Evolutionary conservation across 2,113 vertebrate genomes (phyloP), one percentile per base, ranked within the genome.

Genomic region (Carassius gibelio): DNA sequence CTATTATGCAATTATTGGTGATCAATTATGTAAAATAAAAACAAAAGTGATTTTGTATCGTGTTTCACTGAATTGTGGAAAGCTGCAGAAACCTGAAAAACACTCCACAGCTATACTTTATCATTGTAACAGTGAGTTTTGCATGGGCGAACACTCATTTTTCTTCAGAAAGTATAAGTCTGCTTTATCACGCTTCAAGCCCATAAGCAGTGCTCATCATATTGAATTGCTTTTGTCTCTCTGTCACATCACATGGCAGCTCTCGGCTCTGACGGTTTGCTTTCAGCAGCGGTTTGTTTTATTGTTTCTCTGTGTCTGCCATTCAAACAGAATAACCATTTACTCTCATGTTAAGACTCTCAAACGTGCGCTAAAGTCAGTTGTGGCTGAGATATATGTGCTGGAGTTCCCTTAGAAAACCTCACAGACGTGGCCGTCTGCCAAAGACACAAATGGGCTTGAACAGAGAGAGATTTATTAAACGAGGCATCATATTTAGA

Each of bases 381-480:
- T 26, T 55, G 86, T 36, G 61, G 66, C 14, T 13, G 36, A 85
- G 74, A 85, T 42, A 55, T 82, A 72, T 64, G 75, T 82, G 57
- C n/a, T 9, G 57, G 57, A 59, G 69, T 61, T 85, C 26, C 50
- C 64, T 71, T 30, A 82, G 83, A 71, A 82, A 88, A 59, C 80
- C 84, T 85, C 68, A 72, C 84, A 75, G 75, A 88, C 38, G 62
- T 86, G 87, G 87, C 84, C 21, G 23, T 23, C 84, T 83, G 80
- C 87, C 87, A 88, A 50, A 66, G 23, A 64, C 5, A 9, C 78
- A 77, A 87, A 82, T 79, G 68, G 84, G 81, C 75, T 81, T 80
- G 68, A 85, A 59, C 72, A 82, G 75, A 79, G 36, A n/a, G 34
- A 48, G 84, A 88, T 86, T 88, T 88, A 88, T 83, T 74, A 76